Base-by-base conservation (phyloP, 2,888 invertebrate species). In the Clanis bilineata region DNA sequence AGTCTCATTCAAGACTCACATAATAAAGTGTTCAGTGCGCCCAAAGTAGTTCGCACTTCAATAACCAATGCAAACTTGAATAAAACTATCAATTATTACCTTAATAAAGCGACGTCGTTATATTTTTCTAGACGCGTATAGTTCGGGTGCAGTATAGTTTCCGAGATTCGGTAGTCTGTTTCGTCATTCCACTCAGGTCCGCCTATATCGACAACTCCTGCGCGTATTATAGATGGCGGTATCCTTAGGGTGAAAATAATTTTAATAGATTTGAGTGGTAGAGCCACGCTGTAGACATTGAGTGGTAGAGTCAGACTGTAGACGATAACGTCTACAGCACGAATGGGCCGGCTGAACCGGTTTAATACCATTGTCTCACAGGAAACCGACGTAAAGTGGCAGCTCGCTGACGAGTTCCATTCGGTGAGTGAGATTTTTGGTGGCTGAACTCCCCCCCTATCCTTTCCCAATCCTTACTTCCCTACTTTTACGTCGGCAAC, bases 21-120 rank as follows among this genome's bases (percentile, higher is more conserved):
- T n/a, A 41, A 28, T 23, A 43, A 6, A 44, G 28, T n/a, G n/a
- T n/a, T n/a, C n/a, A n/a, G n/a, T n/a, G n/a, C n/a, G n/a, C n/a
- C n/a, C n/a, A n/a, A n/a, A n/a, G n/a, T 32, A 5, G 32, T 28
- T 28, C 18, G 36, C 1, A 12, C 4, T 9, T 6, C 18, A n/a
- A 21, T 9, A 54, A 15, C 7, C n/a, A n/a, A n/a, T n/a, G 10
- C 12, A 0, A 23, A 23, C 2, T 25, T n/a, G n/a, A 4, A 3
- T 18, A 39, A 5, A 43, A 41, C 3, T 15, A n/a, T 10, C 23
- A 38, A 36, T 44, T 9, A 23, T 69, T 77, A 91, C 92, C 82
- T 89, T n/a, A 92, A 47, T 7, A 92, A 70, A 0, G 88, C 85
- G 25, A 92, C 62, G 65, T 92, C 92, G 67, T 92, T 79, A 62